Conservation (phyloP, 2,888 invertebrate genomes). For the Schizotus pectinicornis region DNA sequence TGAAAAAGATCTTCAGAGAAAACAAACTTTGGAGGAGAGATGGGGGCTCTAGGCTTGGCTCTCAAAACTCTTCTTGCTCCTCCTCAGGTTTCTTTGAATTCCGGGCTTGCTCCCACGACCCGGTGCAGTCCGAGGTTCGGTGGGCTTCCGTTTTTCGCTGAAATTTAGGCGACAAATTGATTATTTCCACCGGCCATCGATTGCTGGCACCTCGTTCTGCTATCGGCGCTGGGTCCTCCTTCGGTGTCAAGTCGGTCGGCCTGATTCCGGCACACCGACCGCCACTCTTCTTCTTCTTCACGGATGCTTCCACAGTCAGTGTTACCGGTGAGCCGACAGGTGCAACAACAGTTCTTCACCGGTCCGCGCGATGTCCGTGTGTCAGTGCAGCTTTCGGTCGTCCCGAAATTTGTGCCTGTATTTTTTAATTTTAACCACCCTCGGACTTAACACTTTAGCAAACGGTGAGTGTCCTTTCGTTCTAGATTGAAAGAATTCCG, state of each 20-base stretch:
- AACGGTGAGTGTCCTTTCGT: slow-evolving; percentile 14
- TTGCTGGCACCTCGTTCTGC: slow-evolving; percentile 15
- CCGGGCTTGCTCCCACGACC: too few relatives aligned
- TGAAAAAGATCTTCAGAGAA: too few relatives aligned
- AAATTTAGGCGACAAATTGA: background rate
- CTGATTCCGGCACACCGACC: slow-evolving; percentile 34
- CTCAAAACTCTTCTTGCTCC: too few relatives aligned
- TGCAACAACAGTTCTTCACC: slow-evolving; percentile 31
- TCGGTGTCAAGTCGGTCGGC: slow-evolving; percentile 40
- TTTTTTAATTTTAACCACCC: slow-evolving; percentile 12
- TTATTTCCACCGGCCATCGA: background rate
- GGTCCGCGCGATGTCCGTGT: slow-evolving; percentile 26
- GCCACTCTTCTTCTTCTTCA: slow-evolving; percentile 29
- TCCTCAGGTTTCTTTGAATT: too few relatives aligned
- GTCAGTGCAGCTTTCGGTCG: slow-evolving; percentile 15
- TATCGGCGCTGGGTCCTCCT: slow-evolving; percentile 30
- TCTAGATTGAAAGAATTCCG: slow-evolving; percentile 3
- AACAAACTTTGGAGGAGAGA: too few relatives aligned
- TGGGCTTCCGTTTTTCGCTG: too few relatives aligned
- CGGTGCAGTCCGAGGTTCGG: too few relatives aligned
- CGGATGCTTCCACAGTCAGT: slow-evolving; percentile 32
- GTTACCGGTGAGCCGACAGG: slow-evolving; percentile 38
- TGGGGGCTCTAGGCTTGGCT: too few relatives aligned
- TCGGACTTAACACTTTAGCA: slow-evolving; percentile 5
- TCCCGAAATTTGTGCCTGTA: slow-evolving; percentile 2